Evolutionary conservation across 2,888 invertebrate genomes (phyloP).

Genomic region (Crossocerus cetratus): DNA sequence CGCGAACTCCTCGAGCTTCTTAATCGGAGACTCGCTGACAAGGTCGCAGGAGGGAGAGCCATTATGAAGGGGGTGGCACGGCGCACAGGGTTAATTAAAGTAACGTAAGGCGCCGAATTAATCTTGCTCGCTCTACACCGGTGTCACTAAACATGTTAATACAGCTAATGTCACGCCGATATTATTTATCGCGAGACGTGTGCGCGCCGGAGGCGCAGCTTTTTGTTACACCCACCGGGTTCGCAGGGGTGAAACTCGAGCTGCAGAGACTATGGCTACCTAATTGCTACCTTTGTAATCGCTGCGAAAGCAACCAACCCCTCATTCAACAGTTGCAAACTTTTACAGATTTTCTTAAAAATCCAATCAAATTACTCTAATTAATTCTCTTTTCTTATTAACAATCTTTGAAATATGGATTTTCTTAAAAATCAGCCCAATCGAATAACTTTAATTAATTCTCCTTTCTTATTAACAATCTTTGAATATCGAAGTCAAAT

Average conservation of each 20-base stretch:
- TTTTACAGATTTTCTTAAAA: background rate
- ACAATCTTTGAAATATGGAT: background rate
- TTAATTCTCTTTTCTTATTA: background rate
- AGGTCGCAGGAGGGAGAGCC: constrained; percentile 37
- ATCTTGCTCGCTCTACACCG: constrained; percentile 60
- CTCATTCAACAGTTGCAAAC: background rate
- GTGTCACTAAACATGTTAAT: constrained; percentile 58
- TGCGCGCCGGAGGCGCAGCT: background rate
- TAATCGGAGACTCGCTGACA: constrained; percentile 20
- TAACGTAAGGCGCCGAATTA: constrained; percentile 62
- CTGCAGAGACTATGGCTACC: background rate
- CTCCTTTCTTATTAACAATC: no score
- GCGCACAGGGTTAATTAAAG: constrained; percentile 59
- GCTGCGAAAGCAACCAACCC: background rate
- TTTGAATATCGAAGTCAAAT: no score
- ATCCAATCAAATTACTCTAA: background rate
- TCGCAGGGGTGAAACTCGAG: background rate
- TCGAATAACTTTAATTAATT: background rate
- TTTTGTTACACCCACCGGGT: constrained; percentile 4
- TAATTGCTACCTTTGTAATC: constrained; percentile 2
- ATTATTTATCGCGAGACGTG: constrained; percentile 47
- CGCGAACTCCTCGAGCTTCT: constrained; percentile 28
- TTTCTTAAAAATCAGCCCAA: background rate
- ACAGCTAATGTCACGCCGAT: constrained; percentile 58
- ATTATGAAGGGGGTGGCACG: constrained; percentile 44